A percentile compares a stretch with the other conserved stretches of the same genome.
These are phyloP conservation scores for Buathra laborator DNA, from an alignment of 2,888 invertebrate genomes.

Conservation along the genomic window DNA sequence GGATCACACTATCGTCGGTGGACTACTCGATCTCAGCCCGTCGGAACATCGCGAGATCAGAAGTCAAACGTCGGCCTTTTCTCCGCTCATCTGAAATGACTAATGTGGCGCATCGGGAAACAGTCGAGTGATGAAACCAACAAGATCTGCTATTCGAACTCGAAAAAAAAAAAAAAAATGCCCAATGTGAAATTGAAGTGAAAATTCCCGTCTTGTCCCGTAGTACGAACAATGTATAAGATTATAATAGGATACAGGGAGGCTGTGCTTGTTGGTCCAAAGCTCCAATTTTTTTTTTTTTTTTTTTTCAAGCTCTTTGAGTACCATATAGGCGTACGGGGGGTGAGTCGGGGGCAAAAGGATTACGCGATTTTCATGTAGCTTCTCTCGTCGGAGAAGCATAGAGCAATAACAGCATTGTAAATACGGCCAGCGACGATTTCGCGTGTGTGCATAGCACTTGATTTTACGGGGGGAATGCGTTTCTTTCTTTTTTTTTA, in stretches of 20 bases:
- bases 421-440: conserved; percentile 81
- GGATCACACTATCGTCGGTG: conserved; percentile 78
- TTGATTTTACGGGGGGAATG: conserved; percentile 78
- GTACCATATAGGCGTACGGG: background rate
- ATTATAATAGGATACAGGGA: conserved; percentile 48
- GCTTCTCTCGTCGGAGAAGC: conserved; percentile 59
- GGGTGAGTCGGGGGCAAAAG: background rate
- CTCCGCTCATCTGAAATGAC: conserved; percentile 87
- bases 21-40: conserved; percentile 82
- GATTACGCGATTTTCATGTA: conserved; percentile 65
- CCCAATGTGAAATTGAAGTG: conserved; percentile 5
- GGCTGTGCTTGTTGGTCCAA: conserved; percentile 35
- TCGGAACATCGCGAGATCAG: conserved; percentile 83
- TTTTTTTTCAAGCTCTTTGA: background rate
- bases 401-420: conserved; percentile 82
- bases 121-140: no score
- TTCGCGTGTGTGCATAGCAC: conserved; percentile 83
- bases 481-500: conserved; percentile 35
- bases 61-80: conserved; percentile 89
- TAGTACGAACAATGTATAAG: conserved; percentile 50
- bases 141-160: no score
- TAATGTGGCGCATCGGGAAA: conserved; percentile 76
- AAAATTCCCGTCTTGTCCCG: background rate
- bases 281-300: background rate
- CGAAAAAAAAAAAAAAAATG: background rate